phyloP scores from a whole-genome alignment of 2,113 vertebrate genomes.

The Gadus macrocephalus region DNA sequence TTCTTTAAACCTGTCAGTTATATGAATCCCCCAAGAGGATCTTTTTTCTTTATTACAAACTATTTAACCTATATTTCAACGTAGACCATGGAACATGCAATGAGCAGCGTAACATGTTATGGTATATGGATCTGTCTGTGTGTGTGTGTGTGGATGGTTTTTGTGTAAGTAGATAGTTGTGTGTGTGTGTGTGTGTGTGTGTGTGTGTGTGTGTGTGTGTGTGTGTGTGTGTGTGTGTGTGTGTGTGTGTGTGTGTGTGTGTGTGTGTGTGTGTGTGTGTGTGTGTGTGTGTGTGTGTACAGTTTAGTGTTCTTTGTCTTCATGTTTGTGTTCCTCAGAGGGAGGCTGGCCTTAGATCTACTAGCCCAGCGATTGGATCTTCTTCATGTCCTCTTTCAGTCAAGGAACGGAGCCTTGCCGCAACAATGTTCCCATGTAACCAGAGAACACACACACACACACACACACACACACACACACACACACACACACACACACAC shows the following conservation, averaged over 20 bases:
- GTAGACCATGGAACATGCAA: neutral
- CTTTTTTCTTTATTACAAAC: neutral
- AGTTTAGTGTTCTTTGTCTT: constrained; percentile 36
- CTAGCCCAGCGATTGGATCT: constrained; percentile 42
- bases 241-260: constrained; percentile 27
- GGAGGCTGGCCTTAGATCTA: constrained; percentile 51
- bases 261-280: constrained; percentile 33
- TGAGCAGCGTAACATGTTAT: no score
- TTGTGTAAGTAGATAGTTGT: neutral
- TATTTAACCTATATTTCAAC: neutral
- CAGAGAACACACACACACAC: no score
- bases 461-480: no score
- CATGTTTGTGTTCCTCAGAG: constrained; percentile 40
- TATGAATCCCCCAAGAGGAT: neutral
- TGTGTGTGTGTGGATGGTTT: constrained; percentile 6
- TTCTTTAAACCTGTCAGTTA: neutral
- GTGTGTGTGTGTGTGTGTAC: constrained; percentile 18
- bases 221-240: constrained; percentile 7
- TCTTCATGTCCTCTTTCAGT: constrained; percentile 34
- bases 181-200: constrained; percentile 34
- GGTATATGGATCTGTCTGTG: constrained; percentile 4
- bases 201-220: constrained; percentile 19
- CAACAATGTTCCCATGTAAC: constrained; percentile 13
- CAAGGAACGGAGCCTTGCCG: constrained; percentile 13
- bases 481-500: no score